These are phyloP conservation scores for Sebastiscus albofasciatus DNA, from an alignment of 2,797 vertebrate species.

Conservation along the genomic window DNA sequence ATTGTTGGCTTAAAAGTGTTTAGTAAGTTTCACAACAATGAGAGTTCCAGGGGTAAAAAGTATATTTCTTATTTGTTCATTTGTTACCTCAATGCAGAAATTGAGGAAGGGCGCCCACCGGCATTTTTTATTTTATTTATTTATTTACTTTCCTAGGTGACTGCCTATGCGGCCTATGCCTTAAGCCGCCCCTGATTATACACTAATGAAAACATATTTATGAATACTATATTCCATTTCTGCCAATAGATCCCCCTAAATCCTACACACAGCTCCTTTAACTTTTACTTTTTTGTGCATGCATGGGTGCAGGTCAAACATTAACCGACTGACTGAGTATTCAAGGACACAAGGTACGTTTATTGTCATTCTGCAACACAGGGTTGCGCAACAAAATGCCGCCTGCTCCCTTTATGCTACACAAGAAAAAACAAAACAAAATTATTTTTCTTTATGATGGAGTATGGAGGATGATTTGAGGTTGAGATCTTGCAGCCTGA, in stretches of 20 bases:
- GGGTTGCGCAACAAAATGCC: not conserved
- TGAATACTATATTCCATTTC: not conserved
- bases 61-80: no score
- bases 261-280: no score
- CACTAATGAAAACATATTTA: not conserved
- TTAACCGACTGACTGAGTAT: not conserved
- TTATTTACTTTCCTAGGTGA: rapidly evolving
- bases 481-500: not conserved
- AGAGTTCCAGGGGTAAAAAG: no score
- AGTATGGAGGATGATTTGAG: not conserved
- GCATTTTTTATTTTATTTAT: no score
- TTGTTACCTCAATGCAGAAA: rapidly evolving
- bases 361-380: not conserved
- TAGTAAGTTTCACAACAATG: no score
- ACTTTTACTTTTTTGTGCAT: not conserved
- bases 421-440: not conserved
- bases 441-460: not conserved
- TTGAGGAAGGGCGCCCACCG: no score
- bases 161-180: no score
- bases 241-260: not conserved
- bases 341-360: not conserved
- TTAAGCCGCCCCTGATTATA: not conserved
- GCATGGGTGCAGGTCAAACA: not conserved
- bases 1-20: no score
- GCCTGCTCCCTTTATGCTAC: not conserved